Percentiles rank a stretch among this genome's conserved stretches.
Conservation (phyloP, 2,113 vertebrate genomes). For the Anseranas semipalmata region DNA sequence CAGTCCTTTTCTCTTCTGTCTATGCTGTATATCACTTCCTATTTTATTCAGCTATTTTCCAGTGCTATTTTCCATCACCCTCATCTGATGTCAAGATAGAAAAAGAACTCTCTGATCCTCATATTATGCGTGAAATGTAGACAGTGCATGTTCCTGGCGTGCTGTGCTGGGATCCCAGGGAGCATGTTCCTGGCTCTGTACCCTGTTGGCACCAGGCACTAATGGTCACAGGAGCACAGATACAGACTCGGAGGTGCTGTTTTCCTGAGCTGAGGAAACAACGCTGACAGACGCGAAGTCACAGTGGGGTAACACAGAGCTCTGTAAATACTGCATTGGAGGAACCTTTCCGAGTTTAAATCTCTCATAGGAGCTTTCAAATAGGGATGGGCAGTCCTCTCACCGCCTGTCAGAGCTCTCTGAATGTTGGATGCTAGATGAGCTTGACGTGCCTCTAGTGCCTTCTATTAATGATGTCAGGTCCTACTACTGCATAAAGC, state of each 20-base stretch:
- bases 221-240: neutral
- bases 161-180: neutral
- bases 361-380: neutral
- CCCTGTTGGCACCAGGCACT: neutral
- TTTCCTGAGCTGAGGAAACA: neutral
- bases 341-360: neutral
- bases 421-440: neutral
- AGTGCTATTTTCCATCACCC: neutral
- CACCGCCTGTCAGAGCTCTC: neutral
- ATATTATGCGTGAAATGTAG: neutral
- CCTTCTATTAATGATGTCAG: neutral
- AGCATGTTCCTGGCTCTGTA: neutral
- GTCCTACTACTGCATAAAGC: neutral
- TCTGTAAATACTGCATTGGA: neutral
- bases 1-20: neutral
- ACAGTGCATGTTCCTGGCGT: neutral
- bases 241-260: neutral
- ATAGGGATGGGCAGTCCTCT: neutral
- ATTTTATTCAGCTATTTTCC: neutral
- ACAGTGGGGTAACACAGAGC: neutral
- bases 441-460: neutral
- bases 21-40: neutral
- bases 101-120: neutral
- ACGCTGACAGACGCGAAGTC: rapidly evolving
- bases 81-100: neutral